A percentile compares a stretch with the other conserved stretches of the same genome.
Conservation (phyloP, 2,113 vertebrate genomes). For the Pelobates fuscus region DNA sequence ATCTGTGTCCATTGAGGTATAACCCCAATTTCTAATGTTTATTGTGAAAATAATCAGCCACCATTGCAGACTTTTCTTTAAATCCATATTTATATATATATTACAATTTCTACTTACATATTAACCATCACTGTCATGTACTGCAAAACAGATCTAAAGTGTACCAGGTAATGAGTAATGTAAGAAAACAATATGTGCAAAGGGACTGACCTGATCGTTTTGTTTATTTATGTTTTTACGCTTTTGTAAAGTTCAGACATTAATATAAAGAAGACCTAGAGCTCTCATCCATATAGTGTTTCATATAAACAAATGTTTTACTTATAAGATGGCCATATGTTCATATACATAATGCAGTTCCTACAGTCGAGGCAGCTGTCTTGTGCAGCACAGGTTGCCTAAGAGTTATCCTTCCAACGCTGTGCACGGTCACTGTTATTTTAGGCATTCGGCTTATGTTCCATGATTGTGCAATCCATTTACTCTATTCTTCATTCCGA, state of each 20-base stretch:
- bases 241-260: constrained; percentile 23
- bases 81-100: too few species aligned
- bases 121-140: too few species aligned
- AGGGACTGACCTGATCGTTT: too few species aligned
- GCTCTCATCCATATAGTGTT: constrained; percentile 15
- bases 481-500: not conserved
- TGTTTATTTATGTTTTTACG: not conserved
- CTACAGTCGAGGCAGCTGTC: constrained; percentile 2
- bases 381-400: not conserved
- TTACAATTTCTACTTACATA: too few species aligned
- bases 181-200: too few species aligned
- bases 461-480: not conserved
- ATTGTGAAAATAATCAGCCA: too few species aligned
- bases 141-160: too few species aligned
- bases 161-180: too few species aligned
- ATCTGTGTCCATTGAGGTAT: too few species aligned
- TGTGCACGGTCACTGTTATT: not conserved
- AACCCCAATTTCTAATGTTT: too few species aligned
- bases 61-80: too few species aligned
- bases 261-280: constrained; percentile 12
- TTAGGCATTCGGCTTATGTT: constrained; percentile 1
- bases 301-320: constrained; percentile 23
- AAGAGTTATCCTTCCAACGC: not conserved
- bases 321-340: constrained; percentile 26
- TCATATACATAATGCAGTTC: not conserved